These are phyloP conservation scores for Zoroaster sp. DNA, from an alignment of 53 echinoderm and acorn worm species.

Conservation along the genomic window DNA sequence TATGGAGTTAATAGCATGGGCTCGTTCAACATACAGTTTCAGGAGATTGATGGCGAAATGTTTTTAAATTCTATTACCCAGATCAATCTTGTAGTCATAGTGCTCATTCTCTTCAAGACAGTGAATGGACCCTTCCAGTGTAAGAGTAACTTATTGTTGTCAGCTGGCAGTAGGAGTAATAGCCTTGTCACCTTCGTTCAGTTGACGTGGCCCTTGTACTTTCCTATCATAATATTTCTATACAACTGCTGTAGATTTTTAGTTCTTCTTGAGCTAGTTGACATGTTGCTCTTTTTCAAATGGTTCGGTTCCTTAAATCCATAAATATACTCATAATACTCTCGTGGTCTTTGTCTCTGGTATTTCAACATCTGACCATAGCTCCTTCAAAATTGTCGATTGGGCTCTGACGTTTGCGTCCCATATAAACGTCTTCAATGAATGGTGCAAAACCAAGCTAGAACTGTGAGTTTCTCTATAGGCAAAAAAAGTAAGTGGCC, in stretches of 20 bases:
- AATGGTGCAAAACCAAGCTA: constrained; percentile 66
- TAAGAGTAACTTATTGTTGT: constrained; percentile 58
- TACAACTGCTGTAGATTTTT: constrained; percentile 11
- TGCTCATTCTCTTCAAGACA: neutral
- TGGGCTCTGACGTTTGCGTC: constrained; percentile 60
- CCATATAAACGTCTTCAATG: constrained; percentile 60
- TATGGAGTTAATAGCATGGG: neutral
- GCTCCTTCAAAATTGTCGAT: constrained; percentile 52
- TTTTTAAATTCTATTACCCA: neutral
- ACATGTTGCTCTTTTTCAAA: constrained; percentile 59
- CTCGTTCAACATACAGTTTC: neutral
- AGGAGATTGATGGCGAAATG: constrained; percentile 17
- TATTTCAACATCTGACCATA: constrained; percentile 25
- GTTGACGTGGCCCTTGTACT: neutral
- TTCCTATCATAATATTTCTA: constrained; percentile 26
- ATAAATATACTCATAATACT: constrained; percentile 58
- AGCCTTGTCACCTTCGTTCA: constrained; percentile 56
- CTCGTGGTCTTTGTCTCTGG: constrained; percentile 42
- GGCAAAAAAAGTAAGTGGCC: constrained; percentile 52
- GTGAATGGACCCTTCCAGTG: constrained; percentile 69
- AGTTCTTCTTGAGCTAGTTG: constrained; percentile 54
- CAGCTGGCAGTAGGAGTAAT: constrained; percentile 46
- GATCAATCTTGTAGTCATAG: constrained; percentile 49
- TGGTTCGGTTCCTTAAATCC: constrained; percentile 32
- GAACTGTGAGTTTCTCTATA: constrained; percentile 54